Base-by-base conservation (phyloP, 2,888 invertebrate genomes). In the Homarus gammarus region DNA sequence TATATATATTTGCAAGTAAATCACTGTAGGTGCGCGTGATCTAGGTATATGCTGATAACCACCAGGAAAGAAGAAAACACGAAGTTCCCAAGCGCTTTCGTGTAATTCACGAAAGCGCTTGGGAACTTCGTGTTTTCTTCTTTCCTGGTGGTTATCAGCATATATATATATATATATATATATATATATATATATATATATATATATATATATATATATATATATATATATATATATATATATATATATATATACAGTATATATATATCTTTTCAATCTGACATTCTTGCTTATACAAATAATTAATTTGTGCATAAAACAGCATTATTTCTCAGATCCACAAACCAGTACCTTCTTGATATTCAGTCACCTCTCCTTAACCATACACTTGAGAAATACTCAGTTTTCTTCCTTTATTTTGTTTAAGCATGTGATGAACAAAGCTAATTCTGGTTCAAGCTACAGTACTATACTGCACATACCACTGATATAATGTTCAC, bases 311-410 rank as follows among this genome's bases (percentile, higher is more conserved):
- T 85, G 31, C 44, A 85, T 85, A 51, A 15, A 75, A 31, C 22
- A 36, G 15, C 36, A 22, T 70, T 72, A 85, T 38, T 85, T 68
- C 51, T 81, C 0, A 85, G 40, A 61, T 84, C 75, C 40, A 83
- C 86, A 51, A n/a, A 51, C 40, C 10, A 27, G 2, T 77, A 40
- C 2, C 5, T 44, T n/a, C 8, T 0, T 78, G n/a, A 78, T 44
- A 78, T 78, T 27, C 8, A 10, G 27, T 22, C n/a, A 78, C 49
- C 49, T 27, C 27, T 27, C 49, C 18, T 78, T 49, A 6, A 78
- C 12, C 22, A 27, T 73, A 40, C 22, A 73, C 22, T 40, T 38
- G 12, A 36, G 22, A 38, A 5, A 38, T 0, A 38, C 18, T 64
- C 5, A 64, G 22, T 64, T 36, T 36, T 27, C 8, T 40, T 40